Evolutionary conservation across 2,888 invertebrate genomes (phyloP), one percentile per base, ranked within the genome.

Genomic region (Linnaemya vulpina): DNA sequence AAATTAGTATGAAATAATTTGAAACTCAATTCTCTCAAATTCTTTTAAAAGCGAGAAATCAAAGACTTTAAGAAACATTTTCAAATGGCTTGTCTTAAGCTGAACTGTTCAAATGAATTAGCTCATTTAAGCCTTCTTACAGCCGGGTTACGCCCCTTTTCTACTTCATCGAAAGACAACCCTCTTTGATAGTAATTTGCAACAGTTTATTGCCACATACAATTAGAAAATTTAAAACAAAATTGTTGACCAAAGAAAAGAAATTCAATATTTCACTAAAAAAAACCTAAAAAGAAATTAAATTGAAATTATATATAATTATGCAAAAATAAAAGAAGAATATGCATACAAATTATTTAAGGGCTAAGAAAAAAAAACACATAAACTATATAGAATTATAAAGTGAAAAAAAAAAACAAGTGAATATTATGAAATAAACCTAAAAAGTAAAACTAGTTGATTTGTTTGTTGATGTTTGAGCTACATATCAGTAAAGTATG

Each of bases 381-480:
- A 65, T 68, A 25, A 65, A 49, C 51, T 38, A 43, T 74, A 79
- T 38, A 55, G 78, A 76, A 77, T 60, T 17, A 81, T 71, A 58
- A 77, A 86, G n/a, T n/a, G n/a, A n/a, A n/a, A n/a, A n/a, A 68
- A 71, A 87, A 73, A 84, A 68, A 84, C 77, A 86, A 85, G 83
- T 86, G 73, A 86, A 84, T 79, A 73, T 55, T 65, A 74, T 81
- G 80, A 51, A 79, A 80, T 73, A 71, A 63, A 43, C n/a, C 8
- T 46, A 63, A 70, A 17, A 30, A 85, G 75, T 83, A 88, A 88
- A 89, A 87, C 88, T 89, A 90, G 90, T 90, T 89, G 89, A 89
- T 91, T 92, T 91, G 91, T 91, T 92, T 91, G 92, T 91, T 92
- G 90, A 91, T 91, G 91, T 92, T 92, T 92, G 91, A 91, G 91